Conservation (phyloP, 2,888 invertebrate genomes). For the Cheilosia vernalis region DNA sequence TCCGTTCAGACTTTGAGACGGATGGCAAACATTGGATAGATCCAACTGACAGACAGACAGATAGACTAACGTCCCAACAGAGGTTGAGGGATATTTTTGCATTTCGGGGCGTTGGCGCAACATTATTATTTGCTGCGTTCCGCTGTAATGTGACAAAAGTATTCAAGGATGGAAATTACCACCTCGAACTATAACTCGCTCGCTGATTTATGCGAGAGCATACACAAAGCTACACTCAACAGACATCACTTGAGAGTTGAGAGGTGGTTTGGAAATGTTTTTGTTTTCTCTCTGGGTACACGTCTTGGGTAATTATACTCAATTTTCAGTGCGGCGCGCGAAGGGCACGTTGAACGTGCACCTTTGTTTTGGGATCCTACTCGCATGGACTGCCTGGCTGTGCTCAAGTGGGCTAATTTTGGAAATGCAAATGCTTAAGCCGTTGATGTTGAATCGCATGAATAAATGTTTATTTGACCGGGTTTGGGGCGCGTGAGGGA, state of each 20-base stretch:
- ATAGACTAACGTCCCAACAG: not conserved
- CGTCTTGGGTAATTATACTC: conserved; percentile 46
- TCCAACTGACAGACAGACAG: conserved; percentile 15
- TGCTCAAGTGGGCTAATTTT: conserved; percentile 45
- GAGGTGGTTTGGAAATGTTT: conserved; percentile 29
- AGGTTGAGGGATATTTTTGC: conserved; percentile 43
- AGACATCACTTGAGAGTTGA: not conserved
- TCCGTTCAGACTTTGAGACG: conserved; percentile 46
- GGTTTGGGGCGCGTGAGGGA: conserved; percentile 29
- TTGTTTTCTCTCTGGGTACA: conserved; percentile 19
- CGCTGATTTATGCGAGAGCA: conserved; percentile 61
- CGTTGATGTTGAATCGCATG: not conserved
- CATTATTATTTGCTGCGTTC: conserved; percentile 45
- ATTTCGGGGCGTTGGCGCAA: conserved; percentile 62
- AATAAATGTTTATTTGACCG: conserved; percentile 42
- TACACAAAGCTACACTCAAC: conserved; percentile 10
- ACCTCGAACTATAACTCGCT: not conserved
- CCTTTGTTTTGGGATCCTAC: conserved; percentile 28
- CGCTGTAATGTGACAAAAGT: conserved; percentile 48
- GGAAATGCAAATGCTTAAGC: conserved; percentile 51
- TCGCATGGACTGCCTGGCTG: not conserved
- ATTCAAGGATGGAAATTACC: conserved; percentile 52
- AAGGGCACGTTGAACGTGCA: conserved; percentile 27
- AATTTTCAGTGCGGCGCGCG: conserved; percentile 8
- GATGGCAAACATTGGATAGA: conserved; percentile 49